Base-by-base conservation (phyloP, 2,797 vertebrate species). In the Anniella stebbinsi region DNA sequence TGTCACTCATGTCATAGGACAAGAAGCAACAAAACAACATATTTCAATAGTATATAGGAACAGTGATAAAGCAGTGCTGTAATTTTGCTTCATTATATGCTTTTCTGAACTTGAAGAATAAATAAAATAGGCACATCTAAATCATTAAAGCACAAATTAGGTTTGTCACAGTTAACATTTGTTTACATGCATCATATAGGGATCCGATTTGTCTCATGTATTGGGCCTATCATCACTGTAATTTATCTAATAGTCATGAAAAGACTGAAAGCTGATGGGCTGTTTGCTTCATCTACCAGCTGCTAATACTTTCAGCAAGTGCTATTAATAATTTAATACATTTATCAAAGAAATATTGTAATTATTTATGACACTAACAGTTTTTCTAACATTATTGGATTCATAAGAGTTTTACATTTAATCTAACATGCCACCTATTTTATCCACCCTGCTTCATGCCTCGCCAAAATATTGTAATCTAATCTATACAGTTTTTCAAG, bases 281-380 rank as follows among this genome's bases (percentile, higher is more conserved):
- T 91, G 95, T 66, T 88, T 82, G 87, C 81, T 89, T 93, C 90
- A 95, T 92, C 89, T 81, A 93, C 83, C 82, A 94, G 86, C 38
- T 88, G 89, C 90, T 76, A 88, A 90, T 94, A 92, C 85, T 95
- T 90, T 87, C 87, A 94, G 90, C 54, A 84, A 95, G 94, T 86
- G 85, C 73, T 89, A 33, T 84, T 90, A 94, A 88, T 92, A 94
- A 95, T 95, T 96, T 93, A 94, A 95, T 95, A 70, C 63, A 54
- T 80, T 80, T 69, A 51, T 66, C 13, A 88, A 10, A 57, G 82
- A 33, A 85, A 72, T 88, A 21, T 38, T 72, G 81, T 81, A 80
- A 70, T 88, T 81, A 73, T 63, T 80, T 72, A 86, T 90, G 54
- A 57, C 57, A 30, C 17, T 48, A 80, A 89, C 21, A 36, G 30